phyloP scores from a whole-genome alignment of 2,888 invertebrate genomes.

The Myathropa florea region DNA sequence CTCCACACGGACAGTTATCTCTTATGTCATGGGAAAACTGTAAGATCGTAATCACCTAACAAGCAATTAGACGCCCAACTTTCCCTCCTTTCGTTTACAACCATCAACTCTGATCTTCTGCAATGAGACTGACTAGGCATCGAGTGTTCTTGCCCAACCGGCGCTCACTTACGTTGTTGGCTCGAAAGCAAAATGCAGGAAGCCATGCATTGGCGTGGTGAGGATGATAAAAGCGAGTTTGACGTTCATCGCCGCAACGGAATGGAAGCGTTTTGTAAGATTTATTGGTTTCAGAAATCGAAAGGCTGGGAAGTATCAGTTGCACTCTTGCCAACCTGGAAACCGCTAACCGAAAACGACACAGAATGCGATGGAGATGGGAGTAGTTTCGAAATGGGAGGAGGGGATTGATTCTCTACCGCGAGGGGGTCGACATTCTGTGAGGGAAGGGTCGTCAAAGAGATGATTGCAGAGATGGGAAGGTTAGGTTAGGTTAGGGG shows the following conservation, averaged over 20 bases:
- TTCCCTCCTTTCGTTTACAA: neutral
- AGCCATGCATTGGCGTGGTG: constrained; percentile 10
- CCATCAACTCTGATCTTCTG: neutral
- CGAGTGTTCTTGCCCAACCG: neutral
- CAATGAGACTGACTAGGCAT: neutral
- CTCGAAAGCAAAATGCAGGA: neutral
- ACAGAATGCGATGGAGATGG: neutral
- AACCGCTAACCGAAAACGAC: neutral
- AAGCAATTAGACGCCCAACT: neutral
- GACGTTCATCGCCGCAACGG: neutral
- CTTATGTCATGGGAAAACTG: neutral
- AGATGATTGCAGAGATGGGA: too few species aligned
- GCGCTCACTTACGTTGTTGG: neutral
- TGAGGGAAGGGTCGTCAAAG: too few species aligned
- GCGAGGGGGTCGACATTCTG: too few species aligned
- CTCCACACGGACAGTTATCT: neutral
- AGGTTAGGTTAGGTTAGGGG: too few species aligned
- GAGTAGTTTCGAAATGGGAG: neutral
- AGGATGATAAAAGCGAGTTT: neutral
- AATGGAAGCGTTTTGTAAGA: constrained; percentile 37
- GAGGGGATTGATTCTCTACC: too few species aligned
- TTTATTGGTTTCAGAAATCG: constrained; percentile 43
- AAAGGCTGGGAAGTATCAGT: constrained; percentile 28
- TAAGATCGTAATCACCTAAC: neutral
- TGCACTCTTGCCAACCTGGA: neutral